A percentile compares a stretch with the other conserved stretches of the same genome.
phyloP scores from a whole-genome alignment of 2,113 vertebrate species.

The Apistogramma diplotaenia region DNA sequence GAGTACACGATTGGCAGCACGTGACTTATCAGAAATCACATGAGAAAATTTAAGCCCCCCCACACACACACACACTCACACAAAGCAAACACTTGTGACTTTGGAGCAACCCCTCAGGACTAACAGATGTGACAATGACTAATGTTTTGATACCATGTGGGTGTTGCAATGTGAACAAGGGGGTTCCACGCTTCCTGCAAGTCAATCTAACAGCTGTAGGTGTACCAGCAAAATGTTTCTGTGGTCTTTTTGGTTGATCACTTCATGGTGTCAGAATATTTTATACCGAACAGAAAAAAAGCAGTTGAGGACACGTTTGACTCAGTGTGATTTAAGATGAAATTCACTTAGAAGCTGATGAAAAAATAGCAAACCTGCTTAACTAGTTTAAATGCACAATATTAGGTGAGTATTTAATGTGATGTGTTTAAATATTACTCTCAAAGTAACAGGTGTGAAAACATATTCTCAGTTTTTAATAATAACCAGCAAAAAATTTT shows the following conservation, averaged over 20 bases:
- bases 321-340: not conserved
- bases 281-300: fast-evolving
- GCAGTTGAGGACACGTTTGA: not conserved
- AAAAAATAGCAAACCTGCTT: not conserved
- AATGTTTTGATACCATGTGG: slow-evolving; percentile 47
- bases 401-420: not conserved
- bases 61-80: not conserved
- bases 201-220: not conserved
- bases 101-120: slow-evolving; percentile 18
- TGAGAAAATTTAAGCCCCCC: not conserved
- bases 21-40: slow-evolving; percentile 40
- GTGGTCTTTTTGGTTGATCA: not conserved
- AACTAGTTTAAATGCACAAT: not conserved
- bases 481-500: not conserved
- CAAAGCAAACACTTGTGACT: slow-evolving; percentile 11
- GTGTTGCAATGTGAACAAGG: slow-evolving; percentile 26
- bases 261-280: not conserved
- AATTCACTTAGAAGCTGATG: not conserved
- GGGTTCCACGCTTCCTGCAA: slow-evolving; percentile 40
- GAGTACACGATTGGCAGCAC: not conserved
- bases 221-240: not conserved
- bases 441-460: not conserved
- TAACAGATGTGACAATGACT: slow-evolving; percentile 49
- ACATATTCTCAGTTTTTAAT: not conserved
- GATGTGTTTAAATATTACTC: not conserved